Conservation (phyloP, 2,113 vertebrate species). For the Seriola dumerili region DNA sequence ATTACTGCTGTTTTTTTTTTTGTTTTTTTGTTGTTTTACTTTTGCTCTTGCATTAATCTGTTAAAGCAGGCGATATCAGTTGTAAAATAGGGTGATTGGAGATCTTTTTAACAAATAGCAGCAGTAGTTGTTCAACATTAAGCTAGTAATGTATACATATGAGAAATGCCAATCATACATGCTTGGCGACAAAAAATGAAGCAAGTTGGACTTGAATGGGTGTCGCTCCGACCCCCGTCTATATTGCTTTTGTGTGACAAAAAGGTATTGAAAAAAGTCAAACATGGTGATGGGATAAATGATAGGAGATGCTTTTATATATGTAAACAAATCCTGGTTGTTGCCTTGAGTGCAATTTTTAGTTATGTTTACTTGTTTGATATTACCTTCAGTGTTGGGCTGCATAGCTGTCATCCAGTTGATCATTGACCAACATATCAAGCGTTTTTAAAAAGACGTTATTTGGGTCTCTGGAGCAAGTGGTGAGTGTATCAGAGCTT, state of each 20-base stretch:
- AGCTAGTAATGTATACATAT: constrained; percentile 70
- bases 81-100: constrained; percentile 57
- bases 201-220: constrained; percentile 49
- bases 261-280: constrained; percentile 56
- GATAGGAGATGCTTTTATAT: constrained; percentile 66
- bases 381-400: constrained; percentile 83
- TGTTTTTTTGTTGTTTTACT: constrained; percentile 43
- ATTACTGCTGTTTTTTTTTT: constrained; percentile 67
- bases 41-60: constrained; percentile 61
- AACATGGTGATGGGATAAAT: constrained; percentile 67
- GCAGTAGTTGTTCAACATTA: constrained; percentile 68
- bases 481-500: constrained; percentile 60
- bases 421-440: constrained; percentile 82
- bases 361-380: constrained; percentile 80
- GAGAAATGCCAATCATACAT: constrained; percentile 71
- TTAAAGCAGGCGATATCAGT: constrained; percentile 51
- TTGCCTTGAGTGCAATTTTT: constrained; percentile 81
- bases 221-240: constrained; percentile 22
- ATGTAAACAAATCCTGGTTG: constrained; percentile 76
- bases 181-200: constrained; percentile 40
- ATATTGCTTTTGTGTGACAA: constrained; percentile 55
- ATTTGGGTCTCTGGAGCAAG: constrained; percentile 50
- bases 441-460: constrained; percentile 60
- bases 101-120: constrained; percentile 63
- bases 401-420: constrained; percentile 73